Base-by-base conservation (phyloP, 2,113 vertebrate species). In the Zosterops lateralis region DNA sequence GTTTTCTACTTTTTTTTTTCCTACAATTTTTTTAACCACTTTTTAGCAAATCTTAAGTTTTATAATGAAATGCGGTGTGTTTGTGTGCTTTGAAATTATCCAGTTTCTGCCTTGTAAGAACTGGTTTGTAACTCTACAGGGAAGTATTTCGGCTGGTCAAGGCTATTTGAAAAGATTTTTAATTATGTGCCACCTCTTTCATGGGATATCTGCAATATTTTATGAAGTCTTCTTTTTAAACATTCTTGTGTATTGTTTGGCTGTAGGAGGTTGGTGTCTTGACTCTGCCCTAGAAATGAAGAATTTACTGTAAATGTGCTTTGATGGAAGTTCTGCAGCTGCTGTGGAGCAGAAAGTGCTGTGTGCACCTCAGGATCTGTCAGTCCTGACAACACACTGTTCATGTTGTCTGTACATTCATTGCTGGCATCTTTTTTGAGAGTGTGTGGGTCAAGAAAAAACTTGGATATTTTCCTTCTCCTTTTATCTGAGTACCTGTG, bases 401-500 rank as follows among this genome's bases (percentile, higher is more conserved):
- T 51, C 36, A 1, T 38, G 7, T 61, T 44, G n/a, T 15, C 48
- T 68, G n/a, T n/a, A 50, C 17, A 24, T 50, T 80, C 45, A n/a
- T 32, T 83, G 51, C 14, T 58, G 87, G 34, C 34, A 56, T 45
- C 17, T 42, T 80, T 85, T 87, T 32, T 4, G 6, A 50, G 72
- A 62, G 5, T 22, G 8, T 68, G 29, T 34, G 42, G 19, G 25
- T 64, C 61, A 87, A 88, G 29, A 16, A 84, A 68, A 56, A 57
- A 12, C 28, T 48, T 61, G 19, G 17, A 48, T 77, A 21, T 16
- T 82, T 87, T 73, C 12, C 19, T 58, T 5, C 50, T 84, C 38
- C 44, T 95, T 85, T 72, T 64, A 29, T 70, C 18, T 89, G 53
- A 61, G 51, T 91, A 45, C 53, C 60, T 78, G 40, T 90, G 77